These are phyloP conservation scores for Trichomycterus rosablanca DNA, from an alignment of 2,113 vertebrate genomes.

Conservation along the genomic window DNA sequence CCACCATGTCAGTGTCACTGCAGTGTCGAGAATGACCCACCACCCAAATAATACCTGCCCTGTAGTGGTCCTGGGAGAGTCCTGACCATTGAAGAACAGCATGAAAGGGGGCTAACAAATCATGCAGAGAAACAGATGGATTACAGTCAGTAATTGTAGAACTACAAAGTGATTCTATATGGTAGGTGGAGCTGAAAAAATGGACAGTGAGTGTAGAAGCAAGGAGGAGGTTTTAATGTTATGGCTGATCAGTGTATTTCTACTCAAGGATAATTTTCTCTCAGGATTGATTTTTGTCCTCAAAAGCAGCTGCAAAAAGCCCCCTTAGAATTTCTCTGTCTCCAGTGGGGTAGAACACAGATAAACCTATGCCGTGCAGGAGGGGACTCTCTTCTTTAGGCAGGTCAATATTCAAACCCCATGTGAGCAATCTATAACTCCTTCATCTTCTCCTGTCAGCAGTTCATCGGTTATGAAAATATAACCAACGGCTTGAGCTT, in stretches of 20 bases:
- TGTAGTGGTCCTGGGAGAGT: too few species aligned
- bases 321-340: slow-evolving; percentile 6
- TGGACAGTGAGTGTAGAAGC: too few species aligned
- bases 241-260: neutral
- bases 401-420: slow-evolving; percentile 31
- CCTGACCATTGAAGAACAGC: too few species aligned
- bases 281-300: slow-evolving; percentile 17
- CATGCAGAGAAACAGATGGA: too few species aligned
- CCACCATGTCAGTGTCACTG: too few species aligned
- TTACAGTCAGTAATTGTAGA: too few species aligned
- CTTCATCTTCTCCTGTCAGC: slow-evolving; percentile 18
- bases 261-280: neutral
- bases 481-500: slow-evolving; percentile 33
- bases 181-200: too few species aligned
- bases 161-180: too few species aligned
- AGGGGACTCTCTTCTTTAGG: slow-evolving; percentile 9
- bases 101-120: too few species aligned
- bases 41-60: too few species aligned
- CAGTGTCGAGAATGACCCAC: too few species aligned
- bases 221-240: too few species aligned
- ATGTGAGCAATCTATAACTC: slow-evolving; percentile 21
- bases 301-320: neutral
- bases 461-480: slow-evolving; percentile 52
- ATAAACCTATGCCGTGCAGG: slow-evolving; percentile 44
- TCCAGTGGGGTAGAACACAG: slow-evolving; percentile 1